phyloP scores from a whole-genome alignment of 2,113 vertebrate genomes.

The Pagrus major region DNA sequence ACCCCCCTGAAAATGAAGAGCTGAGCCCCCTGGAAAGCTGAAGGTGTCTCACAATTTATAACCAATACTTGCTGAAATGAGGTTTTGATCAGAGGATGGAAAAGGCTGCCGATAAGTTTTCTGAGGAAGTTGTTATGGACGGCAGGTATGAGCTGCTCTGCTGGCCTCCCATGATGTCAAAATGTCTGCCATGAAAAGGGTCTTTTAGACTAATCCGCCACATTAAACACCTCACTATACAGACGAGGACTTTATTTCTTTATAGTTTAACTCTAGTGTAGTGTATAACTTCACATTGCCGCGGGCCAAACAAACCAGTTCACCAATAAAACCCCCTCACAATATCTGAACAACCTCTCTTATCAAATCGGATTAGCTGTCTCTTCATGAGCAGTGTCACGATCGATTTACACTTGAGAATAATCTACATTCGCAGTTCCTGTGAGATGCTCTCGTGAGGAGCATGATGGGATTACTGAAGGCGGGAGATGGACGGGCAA shows the following conservation, averaged over 20 bases:
- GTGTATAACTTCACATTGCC: background rate
- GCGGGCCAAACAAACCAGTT: no score
- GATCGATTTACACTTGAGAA: slow-evolving; percentile 26
- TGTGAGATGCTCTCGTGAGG: background rate
- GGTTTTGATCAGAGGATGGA: background rate
- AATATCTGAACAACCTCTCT: background rate
- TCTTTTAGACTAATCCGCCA: no score
- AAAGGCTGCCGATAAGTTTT: no score
- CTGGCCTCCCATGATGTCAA: no score
- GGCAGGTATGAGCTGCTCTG: no score
- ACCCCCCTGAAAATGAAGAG: background rate
- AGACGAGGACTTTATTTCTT: background rate
- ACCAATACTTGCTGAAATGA: background rate
- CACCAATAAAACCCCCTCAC: background rate
- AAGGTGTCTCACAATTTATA: background rate
- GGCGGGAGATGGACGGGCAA: slow-evolving; percentile 4
- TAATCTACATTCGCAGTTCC: slow-evolving; percentile 4
- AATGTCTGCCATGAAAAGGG: no score
- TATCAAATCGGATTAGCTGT: background rate
- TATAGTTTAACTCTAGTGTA: background rate
- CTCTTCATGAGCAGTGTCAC: background rate
- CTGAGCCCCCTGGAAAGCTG: background rate
- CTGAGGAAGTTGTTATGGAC: no score
- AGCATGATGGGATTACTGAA: slow-evolving; percentile 5
- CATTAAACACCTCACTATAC: background rate